Evolutionary conservation across 2,888 invertebrate genomes (phyloP), one percentile per base, ranked within the genome.

Genomic region (Eurytoma californica): DNA sequence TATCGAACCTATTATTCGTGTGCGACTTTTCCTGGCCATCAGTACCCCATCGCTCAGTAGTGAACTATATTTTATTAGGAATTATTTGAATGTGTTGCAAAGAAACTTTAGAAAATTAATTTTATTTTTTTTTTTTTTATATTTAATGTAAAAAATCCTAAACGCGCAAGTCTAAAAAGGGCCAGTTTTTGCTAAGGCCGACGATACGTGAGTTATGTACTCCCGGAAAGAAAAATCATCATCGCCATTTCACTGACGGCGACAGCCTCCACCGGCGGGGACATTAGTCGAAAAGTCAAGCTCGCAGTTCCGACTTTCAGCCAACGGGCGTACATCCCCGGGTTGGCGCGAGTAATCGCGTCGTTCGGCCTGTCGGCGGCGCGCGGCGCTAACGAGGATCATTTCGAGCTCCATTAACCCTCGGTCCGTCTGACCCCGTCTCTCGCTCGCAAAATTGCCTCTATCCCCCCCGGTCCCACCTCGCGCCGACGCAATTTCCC

Each of bases 391-490:
- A 90, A 90, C 90, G 89, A 90, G 89, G 85, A 86, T 88, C 89
- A 85, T 88, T 89, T 89, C 87, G 88, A 87, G 87, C 87, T 84
- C 88, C 88, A 90, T 90, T 90, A 89, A 89, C 87, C 88, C 88
- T 76, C 76, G 65, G 14, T 39, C 80, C 30, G 58, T 39, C 80
- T 80, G 82, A 75, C 82, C 70, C 77, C 60, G 67, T 13, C 51
- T 61, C 67, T 47, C 39, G 79, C 80, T 14, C 63, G 79, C 83
- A 80, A 81, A 81, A 81, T 81, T 81, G 57, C 69, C 67, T 66
- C 73, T 75, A 79, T 82, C 80, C 9, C 63, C 77, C 83, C 82
- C 82, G 57, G 67, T 66, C 18, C n/a, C 49, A 14, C 9, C 20
- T 24, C 39, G 61, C 60, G 18, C 65, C 58, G 30, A 51, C 77